Evolutionary conservation across 1,140 invertebrate species (phyloP).

Genomic region (Anoplophora glabripennis): DNA sequence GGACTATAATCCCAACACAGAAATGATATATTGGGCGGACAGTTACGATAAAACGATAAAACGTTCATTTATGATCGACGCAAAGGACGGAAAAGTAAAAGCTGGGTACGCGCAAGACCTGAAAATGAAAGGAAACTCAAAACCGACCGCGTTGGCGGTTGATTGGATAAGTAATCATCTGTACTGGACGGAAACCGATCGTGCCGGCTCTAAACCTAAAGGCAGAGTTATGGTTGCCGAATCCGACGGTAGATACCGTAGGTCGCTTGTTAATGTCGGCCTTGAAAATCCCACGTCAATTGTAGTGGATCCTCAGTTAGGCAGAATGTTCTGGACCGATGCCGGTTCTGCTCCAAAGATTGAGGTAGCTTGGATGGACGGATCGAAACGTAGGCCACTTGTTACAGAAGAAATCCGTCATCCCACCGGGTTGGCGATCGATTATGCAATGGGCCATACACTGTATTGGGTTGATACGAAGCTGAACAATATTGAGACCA

Average conservation of each 20-base stretch:
- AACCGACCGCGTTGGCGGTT: conserved; percentile 80
- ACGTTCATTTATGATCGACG: conserved; percentile 84
- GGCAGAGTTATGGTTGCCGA: conserved; percentile 83
- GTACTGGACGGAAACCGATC: conserved; percentile 90
- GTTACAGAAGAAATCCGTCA: conserved; percentile 74
- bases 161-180: conserved; percentile 92
- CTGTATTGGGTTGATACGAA: conserved; percentile 97
- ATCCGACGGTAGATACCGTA: conserved; percentile 84
- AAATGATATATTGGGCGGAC: conserved; percentile 93
- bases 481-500: conserved; percentile 87
- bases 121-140: conserved; percentile 74
- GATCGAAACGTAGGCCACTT: conserved; percentile 75
- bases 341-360: conserved; percentile 80
- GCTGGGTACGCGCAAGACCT: conserved; percentile 86
- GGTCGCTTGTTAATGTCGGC: conserved; percentile 68
- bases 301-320: conserved; percentile 81
- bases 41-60: conserved; percentile 86
- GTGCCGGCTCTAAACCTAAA: conserved; percentile 65
- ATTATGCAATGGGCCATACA: conserved; percentile 83
- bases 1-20: conserved; percentile 77
- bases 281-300: conserved; percentile 83
- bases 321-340: conserved; percentile 88
- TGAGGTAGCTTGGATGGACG: conserved; percentile 94
- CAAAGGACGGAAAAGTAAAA: conserved; percentile 70
- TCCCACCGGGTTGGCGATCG: conserved; percentile 86